Conservation (phyloP, 2,888 invertebrate genomes). For the Standfussiana lucernea region DNA sequence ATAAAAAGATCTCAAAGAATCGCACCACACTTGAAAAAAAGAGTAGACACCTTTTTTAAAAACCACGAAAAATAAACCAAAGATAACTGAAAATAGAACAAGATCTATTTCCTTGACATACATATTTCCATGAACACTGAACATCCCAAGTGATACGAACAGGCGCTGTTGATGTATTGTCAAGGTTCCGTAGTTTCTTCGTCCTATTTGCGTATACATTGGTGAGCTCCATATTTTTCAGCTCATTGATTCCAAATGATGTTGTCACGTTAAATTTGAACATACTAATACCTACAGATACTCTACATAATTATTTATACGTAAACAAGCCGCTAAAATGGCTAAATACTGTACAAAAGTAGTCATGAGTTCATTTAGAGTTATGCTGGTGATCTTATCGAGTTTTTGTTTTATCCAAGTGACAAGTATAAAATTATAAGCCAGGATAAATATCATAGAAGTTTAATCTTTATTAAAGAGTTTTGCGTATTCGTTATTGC, state of each 20-base stretch:
- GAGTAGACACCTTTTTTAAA: background rate
- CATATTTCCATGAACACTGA: background rate
- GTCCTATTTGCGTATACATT: background rate
- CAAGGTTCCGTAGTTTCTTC: background rate
- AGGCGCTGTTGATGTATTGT: background rate
- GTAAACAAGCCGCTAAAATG: background rate
- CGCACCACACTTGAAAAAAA: background rate
- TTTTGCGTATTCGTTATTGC: too few relatives aligned
- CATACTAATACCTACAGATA: background rate
- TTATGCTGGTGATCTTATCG: too few relatives aligned
- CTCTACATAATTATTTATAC: background rate
- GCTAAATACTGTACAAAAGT: too few relatives aligned
- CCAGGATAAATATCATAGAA: too few relatives aligned
- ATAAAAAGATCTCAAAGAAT: background rate
- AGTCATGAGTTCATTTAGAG: too few relatives aligned
- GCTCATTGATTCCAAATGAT: slow-evolving; percentile 31
- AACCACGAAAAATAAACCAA: background rate
- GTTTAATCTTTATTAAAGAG: too few relatives aligned
- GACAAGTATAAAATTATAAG: too few relatives aligned
- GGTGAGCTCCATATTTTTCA: slow-evolving; percentile 9
- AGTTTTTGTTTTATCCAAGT: too few relatives aligned
- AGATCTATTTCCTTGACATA: background rate
- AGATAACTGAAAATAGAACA: background rate
- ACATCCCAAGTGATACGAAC: background rate
- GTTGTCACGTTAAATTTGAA: slow-evolving; percentile 6